Conservation (phyloP, 2,113 vertebrate genomes). For the Sitta europaea region DNA sequence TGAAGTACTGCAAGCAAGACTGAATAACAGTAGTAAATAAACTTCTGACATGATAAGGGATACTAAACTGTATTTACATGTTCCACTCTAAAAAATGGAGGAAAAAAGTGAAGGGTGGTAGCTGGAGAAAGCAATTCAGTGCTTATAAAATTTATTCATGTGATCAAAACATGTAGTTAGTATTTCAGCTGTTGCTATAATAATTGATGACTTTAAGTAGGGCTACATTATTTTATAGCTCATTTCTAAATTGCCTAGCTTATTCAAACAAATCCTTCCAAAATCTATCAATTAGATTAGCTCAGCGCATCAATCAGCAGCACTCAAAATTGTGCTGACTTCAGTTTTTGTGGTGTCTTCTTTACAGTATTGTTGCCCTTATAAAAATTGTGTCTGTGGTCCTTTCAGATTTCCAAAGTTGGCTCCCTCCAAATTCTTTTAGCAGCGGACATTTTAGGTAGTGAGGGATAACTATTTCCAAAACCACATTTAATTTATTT, state of each 20-base stretch:
- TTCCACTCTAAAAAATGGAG: not conserved
- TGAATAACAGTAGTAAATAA: not conserved
- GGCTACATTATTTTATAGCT: not conserved
- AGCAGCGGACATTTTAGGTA: slow-evolving; percentile 56
- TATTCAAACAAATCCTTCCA: slow-evolving; percentile 16
- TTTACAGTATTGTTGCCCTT: slow-evolving; percentile 9
- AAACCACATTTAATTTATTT: slow-evolving; percentile 67
- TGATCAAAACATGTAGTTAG: not conserved
- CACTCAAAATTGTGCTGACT: slow-evolving; percentile 24
- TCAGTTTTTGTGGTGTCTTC: slow-evolving; percentile 22
- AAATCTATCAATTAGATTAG: slow-evolving; percentile 15
- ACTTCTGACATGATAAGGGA: not conserved
- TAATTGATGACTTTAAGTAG: not conserved
- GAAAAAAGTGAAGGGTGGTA: not conserved
- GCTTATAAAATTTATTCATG: not conserved
- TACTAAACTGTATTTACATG: not conserved
- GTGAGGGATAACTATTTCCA: slow-evolving; percentile 58
- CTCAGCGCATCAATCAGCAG: slow-evolving; percentile 11
- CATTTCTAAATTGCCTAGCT: slow-evolving; percentile 17
- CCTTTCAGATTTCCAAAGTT: slow-evolving; percentile 19
- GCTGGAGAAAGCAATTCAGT: not conserved
- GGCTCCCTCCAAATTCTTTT: slow-evolving; percentile 32
- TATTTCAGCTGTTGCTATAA: not conserved
- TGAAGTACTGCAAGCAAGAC: not conserved
- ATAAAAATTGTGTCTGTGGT: slow-evolving; percentile 30